A percentile compares a stretch with the other conserved stretches of the same genome.
Conservation (phyloP, 2,113 vertebrate genomes). For the Marcusenius ussheri region DNA sequence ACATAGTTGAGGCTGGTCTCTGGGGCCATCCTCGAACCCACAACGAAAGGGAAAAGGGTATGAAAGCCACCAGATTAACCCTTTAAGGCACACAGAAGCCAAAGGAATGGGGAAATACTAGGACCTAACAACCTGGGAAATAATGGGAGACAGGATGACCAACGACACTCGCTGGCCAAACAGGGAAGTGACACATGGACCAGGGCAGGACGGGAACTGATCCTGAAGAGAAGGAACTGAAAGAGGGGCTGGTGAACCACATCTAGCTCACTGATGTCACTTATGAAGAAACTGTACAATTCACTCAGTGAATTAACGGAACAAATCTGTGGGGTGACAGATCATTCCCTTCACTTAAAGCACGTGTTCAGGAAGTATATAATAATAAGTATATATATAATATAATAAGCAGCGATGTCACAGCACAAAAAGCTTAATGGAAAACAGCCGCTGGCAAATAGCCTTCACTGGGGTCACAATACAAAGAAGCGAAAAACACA, state of each 20-base stretch:
- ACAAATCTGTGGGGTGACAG: not conserved
- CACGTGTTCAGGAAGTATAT: not conserved
- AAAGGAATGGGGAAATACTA: too few species aligned
- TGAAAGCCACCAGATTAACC: too few species aligned
- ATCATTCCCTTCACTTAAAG: not conserved
- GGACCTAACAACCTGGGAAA: too few species aligned
- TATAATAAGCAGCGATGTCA: not conserved
- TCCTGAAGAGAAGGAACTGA: not conserved
- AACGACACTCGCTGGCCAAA: too few species aligned
- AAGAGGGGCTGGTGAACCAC: not conserved
- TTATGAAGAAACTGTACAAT: not conserved
- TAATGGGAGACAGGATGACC: too few species aligned
- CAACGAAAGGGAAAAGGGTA: too few species aligned
- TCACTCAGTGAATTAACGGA: not conserved
- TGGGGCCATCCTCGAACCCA: too few species aligned
- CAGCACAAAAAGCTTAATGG: not conserved
- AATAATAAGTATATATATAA: not conserved
- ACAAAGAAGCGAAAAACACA: not conserved
- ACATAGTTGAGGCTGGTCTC: too few species aligned
- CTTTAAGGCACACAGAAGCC: too few species aligned
- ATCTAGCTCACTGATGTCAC: not conserved
- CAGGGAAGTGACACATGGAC: too few species aligned
- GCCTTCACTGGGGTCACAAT: not conserved
- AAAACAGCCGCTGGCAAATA: not conserved
- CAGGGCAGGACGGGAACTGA: too few species aligned